A percentile compares a stretch with the other conserved stretches of the same genome.
phyloP scores from a whole-genome alignment of 2,888 invertebrate species.

The Oscheius sp. region DNA sequence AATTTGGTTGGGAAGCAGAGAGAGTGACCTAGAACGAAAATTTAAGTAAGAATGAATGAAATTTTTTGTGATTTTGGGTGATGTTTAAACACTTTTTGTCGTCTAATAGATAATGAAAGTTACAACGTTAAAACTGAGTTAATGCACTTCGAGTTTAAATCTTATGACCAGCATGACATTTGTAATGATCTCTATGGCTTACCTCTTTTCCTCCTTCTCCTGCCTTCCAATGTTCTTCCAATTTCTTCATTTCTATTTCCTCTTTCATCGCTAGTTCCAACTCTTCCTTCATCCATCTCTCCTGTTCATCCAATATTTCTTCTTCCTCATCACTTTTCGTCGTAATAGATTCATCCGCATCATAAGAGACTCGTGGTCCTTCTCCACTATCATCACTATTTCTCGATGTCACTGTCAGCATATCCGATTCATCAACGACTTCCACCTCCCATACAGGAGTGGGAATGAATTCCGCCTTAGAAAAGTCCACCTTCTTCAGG shows the following conservation, averaged over 20 bases:
- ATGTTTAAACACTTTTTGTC: no score
- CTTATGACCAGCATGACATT: no score
- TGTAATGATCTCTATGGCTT: no score
- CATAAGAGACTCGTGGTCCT: constrained; percentile 24
- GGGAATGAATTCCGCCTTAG: constrained; percentile 36
- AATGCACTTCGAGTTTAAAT: no score
- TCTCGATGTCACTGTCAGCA: constrained; percentile 46
- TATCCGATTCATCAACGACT: constrained; percentile 53
- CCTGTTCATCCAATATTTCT: constrained; percentile 29
- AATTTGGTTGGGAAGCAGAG: no score
- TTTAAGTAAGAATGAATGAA: no score
- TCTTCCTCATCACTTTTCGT: constrained; percentile 43
- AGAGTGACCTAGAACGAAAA: no score
- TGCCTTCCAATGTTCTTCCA: constrained; percentile 14
- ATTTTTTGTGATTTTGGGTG: no score
- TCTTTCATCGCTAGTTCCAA: constrained; percentile 35
- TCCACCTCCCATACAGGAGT: constrained; percentile 44
- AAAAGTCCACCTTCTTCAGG: constrained; percentile 45
- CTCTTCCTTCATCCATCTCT: constrained; percentile 39
- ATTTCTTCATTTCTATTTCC: constrained; percentile 31
- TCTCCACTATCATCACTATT: constrained; percentile 8
- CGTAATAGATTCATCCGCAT: constrained; percentile 44
- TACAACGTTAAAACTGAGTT: no score
- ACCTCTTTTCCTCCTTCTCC: not conserved
- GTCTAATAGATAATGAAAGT: no score